phyloP scores from a whole-genome alignment of 2,113 vertebrate species.

The Arvicanthis niloticus region DNA sequence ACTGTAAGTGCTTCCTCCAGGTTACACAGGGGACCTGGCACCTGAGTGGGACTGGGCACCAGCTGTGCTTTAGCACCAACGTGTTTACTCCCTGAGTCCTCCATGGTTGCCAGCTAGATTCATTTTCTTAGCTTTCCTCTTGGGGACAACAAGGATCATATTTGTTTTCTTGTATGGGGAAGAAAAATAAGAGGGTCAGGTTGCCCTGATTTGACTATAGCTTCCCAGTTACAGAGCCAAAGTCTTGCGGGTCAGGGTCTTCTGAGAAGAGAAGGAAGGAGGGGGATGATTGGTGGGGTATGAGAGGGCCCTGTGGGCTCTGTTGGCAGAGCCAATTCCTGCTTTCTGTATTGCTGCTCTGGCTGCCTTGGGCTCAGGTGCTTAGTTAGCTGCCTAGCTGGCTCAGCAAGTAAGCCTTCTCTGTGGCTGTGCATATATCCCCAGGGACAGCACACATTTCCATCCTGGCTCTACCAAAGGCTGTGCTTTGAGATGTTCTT shows the following conservation, averaged over 20 bases:
- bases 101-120: neutral
- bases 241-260: neutral
- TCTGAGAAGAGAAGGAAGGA: neutral
- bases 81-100: neutral
- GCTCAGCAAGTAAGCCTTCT: neutral
- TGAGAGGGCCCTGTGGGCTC: neutral
- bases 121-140: neutral
- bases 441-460: neutral
- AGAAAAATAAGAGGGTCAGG: neutral
- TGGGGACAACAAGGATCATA: neutral
- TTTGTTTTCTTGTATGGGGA: neutral
- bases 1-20: neutral
- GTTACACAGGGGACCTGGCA: neutral
- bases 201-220: neutral
- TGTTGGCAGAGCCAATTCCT: neutral
- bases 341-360: neutral
- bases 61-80: neutral
- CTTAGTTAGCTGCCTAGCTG: neutral
- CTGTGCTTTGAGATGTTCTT: conserved; percentile 22
- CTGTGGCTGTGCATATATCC: neutral
- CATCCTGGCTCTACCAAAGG: neutral
- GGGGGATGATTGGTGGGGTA: neutral
- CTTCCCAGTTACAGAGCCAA: neutral
- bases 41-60: neutral
- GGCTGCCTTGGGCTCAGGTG: neutral